Conservation (phyloP, 2,888 invertebrate species). For the Neoascia interrupta region DNA sequence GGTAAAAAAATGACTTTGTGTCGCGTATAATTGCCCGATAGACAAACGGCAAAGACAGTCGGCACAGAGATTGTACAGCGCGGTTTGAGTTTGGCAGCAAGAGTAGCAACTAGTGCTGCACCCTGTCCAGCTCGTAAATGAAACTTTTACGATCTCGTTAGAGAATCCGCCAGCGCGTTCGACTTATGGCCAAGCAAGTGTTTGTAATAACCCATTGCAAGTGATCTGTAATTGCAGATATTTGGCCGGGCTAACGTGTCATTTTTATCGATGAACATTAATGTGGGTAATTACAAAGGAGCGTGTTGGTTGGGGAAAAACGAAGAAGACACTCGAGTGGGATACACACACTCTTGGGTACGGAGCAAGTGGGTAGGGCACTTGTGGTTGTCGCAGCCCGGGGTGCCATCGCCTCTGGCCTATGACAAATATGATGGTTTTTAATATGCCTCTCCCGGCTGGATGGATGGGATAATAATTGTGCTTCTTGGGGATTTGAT, state of each 20-base stretch:
- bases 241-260: conserved; percentile 67
- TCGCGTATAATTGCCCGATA: conserved; percentile 61
- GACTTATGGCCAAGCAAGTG: conserved; percentile 46
- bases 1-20: conserved; percentile 67
- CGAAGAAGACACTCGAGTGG: conserved; percentile 52
- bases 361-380: conserved; percentile 23
- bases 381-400: conserved; percentile 32
- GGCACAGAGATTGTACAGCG: conserved; percentile 2
- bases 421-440: conserved; percentile 55
- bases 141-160: conserved; percentile 44
- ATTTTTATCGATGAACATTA: conserved; percentile 67
- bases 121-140: conserved; percentile 56
- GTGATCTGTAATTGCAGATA: conserved; percentile 70
- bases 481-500: conserved; percentile 48
- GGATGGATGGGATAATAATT: conserved; percentile 46
- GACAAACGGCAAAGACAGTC: conserved; percentile 42
- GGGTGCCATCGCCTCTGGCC: conserved; percentile 33
- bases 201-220: conserved; percentile 64
- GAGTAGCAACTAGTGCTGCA: conserved; percentile 19
- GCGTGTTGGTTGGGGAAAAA: conserved; percentile 9
- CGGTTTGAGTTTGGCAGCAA: conserved; percentile 1
- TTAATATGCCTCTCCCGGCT: conserved; percentile 15
- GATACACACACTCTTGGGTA: conserved; percentile 12
- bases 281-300: conserved; percentile 65
- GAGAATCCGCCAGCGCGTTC: not conserved